phyloP scores from a whole-genome alignment of 2,888 invertebrate species.

The Ophioninae sp. region DNA sequence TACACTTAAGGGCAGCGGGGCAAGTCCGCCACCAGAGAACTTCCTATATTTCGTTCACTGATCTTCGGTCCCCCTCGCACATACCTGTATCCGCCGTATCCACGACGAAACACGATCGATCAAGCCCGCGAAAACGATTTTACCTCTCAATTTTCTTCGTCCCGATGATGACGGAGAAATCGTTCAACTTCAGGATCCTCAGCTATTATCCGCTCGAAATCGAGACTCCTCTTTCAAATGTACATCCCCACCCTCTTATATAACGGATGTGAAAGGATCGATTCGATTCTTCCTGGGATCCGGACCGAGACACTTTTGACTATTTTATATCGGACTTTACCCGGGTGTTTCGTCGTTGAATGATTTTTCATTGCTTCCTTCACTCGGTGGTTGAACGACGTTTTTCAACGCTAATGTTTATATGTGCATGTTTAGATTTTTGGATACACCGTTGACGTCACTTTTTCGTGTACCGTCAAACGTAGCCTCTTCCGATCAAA shows the following conservation, averaged over 20 bases:
- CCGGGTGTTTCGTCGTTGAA: neutral
- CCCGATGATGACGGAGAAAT: constrained; percentile 34
- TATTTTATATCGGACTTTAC: constrained; percentile 27
- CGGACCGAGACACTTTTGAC: constrained; percentile 4
- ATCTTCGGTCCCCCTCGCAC: constrained; percentile 9
- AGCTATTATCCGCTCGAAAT: constrained; percentile 26
- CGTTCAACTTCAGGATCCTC: constrained; percentile 31
- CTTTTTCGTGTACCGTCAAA: too few species aligned
- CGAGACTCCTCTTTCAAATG: constrained; percentile 34
- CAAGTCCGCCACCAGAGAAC: constrained; percentile 16
- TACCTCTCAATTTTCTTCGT: constrained; percentile 38
- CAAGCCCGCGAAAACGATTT: constrained; percentile 36
- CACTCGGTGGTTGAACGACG: neutral
- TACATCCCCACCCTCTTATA: neutral
- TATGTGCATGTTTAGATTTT: neutral
- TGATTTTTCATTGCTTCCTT: constrained; percentile 4
- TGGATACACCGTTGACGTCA: neutral
- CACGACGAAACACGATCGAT: neutral
- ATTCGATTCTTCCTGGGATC: constrained; percentile 7
- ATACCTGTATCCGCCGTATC: neutral
- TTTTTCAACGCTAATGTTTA: neutral
- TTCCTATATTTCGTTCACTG: constrained; percentile 46
- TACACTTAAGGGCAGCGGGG: constrained; percentile 24
- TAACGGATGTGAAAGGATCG: constrained; percentile 25
- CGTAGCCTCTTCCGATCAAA: too few species aligned